These are phyloP conservation scores for Diarsia rubi DNA, from an alignment of 2,888 invertebrate species.

Conservation along the genomic window DNA sequence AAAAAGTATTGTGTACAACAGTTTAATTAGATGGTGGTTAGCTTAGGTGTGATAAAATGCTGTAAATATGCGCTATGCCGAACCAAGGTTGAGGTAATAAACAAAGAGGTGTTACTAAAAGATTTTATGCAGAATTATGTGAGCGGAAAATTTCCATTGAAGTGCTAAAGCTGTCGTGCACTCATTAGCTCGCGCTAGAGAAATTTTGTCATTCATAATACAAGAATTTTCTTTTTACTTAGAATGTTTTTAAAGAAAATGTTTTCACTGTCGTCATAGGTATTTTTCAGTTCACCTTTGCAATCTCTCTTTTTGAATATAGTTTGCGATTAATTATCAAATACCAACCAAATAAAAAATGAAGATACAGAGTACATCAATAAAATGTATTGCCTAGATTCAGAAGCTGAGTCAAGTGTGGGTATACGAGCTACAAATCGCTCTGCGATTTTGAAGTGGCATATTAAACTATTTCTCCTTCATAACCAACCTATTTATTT, in stretches of 20 bases:
- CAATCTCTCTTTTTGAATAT: neutral
- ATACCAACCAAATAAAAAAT: neutral
- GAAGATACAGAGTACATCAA: neutral
- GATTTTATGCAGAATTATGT: slow-evolving; percentile 44
- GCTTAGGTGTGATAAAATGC: slow-evolving; percentile 50
- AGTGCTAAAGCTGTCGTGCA: slow-evolving; percentile 34
- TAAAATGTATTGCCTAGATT: neutral
- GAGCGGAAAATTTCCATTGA: slow-evolving; percentile 40
- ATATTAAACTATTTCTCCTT: neutral
- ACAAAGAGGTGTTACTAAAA: slow-evolving; percentile 44
- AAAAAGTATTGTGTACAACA: slow-evolving; percentile 52
- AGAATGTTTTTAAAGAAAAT: neutral
- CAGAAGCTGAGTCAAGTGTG: neutral
- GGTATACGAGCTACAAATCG: neutral
- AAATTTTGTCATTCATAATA: slow-evolving; percentile 8
- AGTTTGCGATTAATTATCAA: neutral
- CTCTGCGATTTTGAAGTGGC: neutral
- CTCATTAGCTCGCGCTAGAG: slow-evolving; percentile 20
- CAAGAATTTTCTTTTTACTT: neutral
- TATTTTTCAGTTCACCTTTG: neutral
- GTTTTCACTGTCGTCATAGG: neutral
- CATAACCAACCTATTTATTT: neutral
- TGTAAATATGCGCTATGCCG: slow-evolving; percentile 42
- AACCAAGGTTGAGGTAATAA: slow-evolving; percentile 27
- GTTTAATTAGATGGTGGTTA: slow-evolving; percentile 59